Conservation (phyloP, 2,888 invertebrate genomes). For the Drosophila neotestacea region DNA sequence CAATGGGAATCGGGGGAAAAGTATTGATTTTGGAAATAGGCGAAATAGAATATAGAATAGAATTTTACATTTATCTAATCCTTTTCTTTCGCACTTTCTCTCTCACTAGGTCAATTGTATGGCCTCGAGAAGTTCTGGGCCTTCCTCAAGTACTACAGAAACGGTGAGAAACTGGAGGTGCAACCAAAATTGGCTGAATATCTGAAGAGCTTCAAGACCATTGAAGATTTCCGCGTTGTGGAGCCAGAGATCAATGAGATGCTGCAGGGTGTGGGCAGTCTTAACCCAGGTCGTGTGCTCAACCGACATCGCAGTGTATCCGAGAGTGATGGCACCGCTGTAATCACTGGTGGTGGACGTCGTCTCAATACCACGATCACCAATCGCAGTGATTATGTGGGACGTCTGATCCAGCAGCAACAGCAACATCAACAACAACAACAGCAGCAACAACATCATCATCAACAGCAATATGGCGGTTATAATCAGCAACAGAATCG, state of each 20-base stretch:
- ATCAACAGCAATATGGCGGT: conserved; percentile 72
- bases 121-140: conserved; percentile 99
- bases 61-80: background rate
- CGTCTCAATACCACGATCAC: conserved; percentile 84
- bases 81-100: background rate
- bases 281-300: conserved; percentile 86
- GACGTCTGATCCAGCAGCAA: conserved; percentile 80
- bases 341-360: conserved; percentile 70
- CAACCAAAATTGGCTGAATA: conserved; percentile 90
- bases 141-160: conserved; percentile 97
- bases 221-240: conserved; percentile 94
- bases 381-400: conserved; percentile 85
- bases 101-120: conserved; percentile 94
- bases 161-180: conserved; percentile 90
- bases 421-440: conserved; percentile 76
- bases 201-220: conserved; percentile 92
- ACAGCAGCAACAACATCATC: conserved; percentile 70
- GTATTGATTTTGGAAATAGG: no score
- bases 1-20: no score
- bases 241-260: conserved; percentile 88
- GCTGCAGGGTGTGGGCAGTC: conserved; percentile 86
- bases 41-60: no score
- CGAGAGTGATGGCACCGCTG: conserved; percentile 87
- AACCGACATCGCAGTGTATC: conserved; percentile 89
- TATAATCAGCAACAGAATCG: conserved; percentile 76